Percentiles rank a stretch among this genome's conserved stretches.
These are phyloP conservation scores for Conistra vaccinii DNA, from an alignment of 2,888 invertebrate genomes.

Conservation along the genomic window DNA sequence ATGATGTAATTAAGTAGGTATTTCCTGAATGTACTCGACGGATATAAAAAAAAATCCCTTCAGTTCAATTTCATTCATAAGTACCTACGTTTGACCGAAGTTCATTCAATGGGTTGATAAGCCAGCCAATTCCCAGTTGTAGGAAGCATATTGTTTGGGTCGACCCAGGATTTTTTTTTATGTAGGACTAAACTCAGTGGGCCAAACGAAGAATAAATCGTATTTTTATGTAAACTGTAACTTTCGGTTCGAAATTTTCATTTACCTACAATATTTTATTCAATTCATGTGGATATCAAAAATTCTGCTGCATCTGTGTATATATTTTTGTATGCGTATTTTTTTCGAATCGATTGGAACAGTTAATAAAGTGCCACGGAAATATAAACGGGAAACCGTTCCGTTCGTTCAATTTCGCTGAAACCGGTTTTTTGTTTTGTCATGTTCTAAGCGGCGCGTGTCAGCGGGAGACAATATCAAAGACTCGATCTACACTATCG, in stretches of 20 bases:
- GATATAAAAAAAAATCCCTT: not conserved
- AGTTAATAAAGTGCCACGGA: constrained; percentile 11
- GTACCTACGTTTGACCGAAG: not conserved
- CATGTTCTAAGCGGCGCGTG: constrained; percentile 28
- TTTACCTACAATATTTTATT: constrained; percentile 20
- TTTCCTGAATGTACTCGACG: not conserved
- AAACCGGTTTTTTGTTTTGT: constrained; percentile 42
- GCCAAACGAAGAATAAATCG: too few species aligned
- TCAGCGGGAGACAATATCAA: constrained; percentile 52
- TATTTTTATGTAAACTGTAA: constrained; percentile 1
- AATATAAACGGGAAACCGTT: constrained; percentile 14
- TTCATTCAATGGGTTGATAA: constrained; percentile 5
- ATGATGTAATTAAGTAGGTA: too few species aligned
- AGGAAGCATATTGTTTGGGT: too few species aligned
- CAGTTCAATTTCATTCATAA: not conserved
- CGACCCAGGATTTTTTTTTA: too few species aligned
- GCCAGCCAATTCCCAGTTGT: not conserved
- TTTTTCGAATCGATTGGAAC: not conserved
- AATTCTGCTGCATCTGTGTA: not conserved
- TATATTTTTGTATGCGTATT: constrained; percentile 1
- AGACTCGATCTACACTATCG: constrained; percentile 42
- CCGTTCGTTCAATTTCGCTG: constrained; percentile 15
- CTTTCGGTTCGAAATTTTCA: constrained; percentile 12
- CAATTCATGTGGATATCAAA: not conserved
- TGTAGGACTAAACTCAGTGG: too few species aligned